Evolutionary conservation across 2,113 vertebrate species (phyloP).

Genomic region (Cariama cristata): DNA sequence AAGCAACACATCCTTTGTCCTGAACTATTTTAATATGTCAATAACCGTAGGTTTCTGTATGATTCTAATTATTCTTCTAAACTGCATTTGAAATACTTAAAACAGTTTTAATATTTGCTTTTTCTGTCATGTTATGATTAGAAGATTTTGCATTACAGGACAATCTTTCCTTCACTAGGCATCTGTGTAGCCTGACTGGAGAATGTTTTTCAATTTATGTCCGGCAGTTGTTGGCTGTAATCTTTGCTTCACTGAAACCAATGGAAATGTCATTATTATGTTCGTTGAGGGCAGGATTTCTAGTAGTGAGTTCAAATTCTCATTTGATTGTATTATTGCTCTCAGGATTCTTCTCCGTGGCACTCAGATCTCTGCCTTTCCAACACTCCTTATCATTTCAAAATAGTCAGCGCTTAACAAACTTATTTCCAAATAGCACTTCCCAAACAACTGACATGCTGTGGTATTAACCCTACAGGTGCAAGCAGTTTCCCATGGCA

Average conservation of each 20-base stretch:
- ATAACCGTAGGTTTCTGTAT: slow-evolving; percentile 26
- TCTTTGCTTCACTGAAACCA: slow-evolving; percentile 12
- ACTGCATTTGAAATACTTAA: slow-evolving; percentile 22
- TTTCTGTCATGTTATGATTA: background rate
- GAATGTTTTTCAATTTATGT: background rate
- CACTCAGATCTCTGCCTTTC: background rate
- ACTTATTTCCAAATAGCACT: background rate
- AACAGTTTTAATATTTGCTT: background rate
- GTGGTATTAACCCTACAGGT: background rate
- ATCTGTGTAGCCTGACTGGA: background rate
- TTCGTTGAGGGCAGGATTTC: background rate
- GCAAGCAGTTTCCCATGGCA: background rate
- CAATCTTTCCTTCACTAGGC: background rate
- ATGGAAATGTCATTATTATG: background rate
- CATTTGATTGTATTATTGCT: background rate
- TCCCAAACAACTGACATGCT: background rate
- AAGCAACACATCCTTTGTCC: slow-evolving; percentile 48
- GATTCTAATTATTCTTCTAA: slow-evolving; percentile 36
- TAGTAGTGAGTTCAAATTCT: background rate
- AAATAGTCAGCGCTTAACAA: background rate
- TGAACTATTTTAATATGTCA: slow-evolving; percentile 50
- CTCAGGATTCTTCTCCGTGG: background rate
- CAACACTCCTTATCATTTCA: background rate
- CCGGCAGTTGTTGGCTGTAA: background rate
- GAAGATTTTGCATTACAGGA: slow-evolving; percentile 6